Base-by-base conservation (phyloP, 2,888 invertebrate genomes). In the Nemotelus nigrinus region DNA sequence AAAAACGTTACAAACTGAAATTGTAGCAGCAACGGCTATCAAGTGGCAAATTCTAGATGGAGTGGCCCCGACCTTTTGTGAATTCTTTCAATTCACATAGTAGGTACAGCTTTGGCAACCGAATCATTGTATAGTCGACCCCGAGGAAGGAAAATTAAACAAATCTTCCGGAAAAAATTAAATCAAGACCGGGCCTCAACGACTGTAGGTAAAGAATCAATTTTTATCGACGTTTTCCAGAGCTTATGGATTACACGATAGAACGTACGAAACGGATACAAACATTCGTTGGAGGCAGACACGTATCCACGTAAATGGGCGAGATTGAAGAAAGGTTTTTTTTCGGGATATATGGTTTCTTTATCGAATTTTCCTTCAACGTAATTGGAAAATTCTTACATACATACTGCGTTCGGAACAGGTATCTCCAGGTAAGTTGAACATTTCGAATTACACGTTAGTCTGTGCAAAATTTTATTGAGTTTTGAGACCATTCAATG, bases 391-490 rank as follows among this genome's bases (percentile, higher is more conserved):
- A 65, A 65, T 65, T 65, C 65, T 65, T 65, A 63, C 41, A 63
- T 60, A 7, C 39, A 25, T 25, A 25, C 25, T 25, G 25, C 25
- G 25, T 25, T 25, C 25, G 25, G 25, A 25, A 25, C 25, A 25
- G 25, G 25, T 25, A 25, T 25, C 25, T 25, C 25, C 25, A 2
- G 6, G 10, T 10, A 53, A 53, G 53, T 10, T 3, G 25, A 57
- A 57, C 10, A 57, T n/a, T 4, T 6, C 57, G 57, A 57, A 8
- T 57, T 57, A 57, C 57, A 43, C 45, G 10, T 65, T 44, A 65
- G 65, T 25, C 44, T 65, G 65, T 65, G 45, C 65, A 65, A 2
- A 44, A 44, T 44, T 65, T 65, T 65, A 65, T 65, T 65, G 65
- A 45, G 45, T 8, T 65, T 65, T 57, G 25, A 57, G 6, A 57